Percentiles rank a stretch among this genome's conserved stretches.
These are phyloP conservation scores for Hymenopus coronatus DNA, from an alignment of 2,888 invertebrate genomes.

Conservation along the genomic window DNA sequence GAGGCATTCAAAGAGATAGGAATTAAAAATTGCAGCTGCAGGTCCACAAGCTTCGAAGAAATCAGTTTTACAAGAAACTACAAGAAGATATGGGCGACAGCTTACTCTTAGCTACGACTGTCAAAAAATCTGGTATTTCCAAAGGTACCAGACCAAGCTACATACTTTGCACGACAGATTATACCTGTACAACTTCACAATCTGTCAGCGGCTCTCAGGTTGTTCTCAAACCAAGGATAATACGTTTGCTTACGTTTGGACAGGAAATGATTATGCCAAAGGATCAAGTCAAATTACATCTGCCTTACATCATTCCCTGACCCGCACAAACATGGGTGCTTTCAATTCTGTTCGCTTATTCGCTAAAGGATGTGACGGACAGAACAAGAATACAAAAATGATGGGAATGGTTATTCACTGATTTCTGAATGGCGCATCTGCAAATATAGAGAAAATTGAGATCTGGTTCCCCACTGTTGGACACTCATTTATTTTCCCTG, in stretches of 20 bases:
- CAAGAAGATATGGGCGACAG: conserved; percentile 31
- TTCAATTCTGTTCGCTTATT: conserved; percentile 1
- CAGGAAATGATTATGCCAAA: conserved; percentile 39
- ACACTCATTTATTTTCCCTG: not conserved
- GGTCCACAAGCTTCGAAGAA: conserved; percentile 36
- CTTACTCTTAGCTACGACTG: conserved; percentile 40
- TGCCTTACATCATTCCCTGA: not conserved
- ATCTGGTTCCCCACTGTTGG: conserved; percentile 10
- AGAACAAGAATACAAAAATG: conserved; percentile 13
- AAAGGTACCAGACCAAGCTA: conserved; percentile 41
- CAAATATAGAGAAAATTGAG: not conserved
- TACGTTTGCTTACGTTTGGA: conserved; percentile 40
- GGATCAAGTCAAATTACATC: conserved; percentile 38
- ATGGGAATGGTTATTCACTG: conserved; percentile 7
- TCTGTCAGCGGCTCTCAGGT: conserved; percentile 41
- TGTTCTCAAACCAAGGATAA: conserved; percentile 35
- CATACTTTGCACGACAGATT: conserved; percentile 42
- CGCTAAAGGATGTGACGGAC: not conserved
- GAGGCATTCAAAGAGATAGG: not conserved
- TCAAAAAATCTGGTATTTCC: conserved; percentile 41
- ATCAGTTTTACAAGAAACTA: conserved; percentile 36
- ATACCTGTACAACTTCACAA: conserved; percentile 42
- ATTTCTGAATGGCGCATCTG: not conserved
- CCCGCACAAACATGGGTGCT: not conserved
- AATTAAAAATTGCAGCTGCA: not conserved